Base-by-base conservation (phyloP, 2,888 invertebrate species). In the Cerastis rubricosa region DNA sequence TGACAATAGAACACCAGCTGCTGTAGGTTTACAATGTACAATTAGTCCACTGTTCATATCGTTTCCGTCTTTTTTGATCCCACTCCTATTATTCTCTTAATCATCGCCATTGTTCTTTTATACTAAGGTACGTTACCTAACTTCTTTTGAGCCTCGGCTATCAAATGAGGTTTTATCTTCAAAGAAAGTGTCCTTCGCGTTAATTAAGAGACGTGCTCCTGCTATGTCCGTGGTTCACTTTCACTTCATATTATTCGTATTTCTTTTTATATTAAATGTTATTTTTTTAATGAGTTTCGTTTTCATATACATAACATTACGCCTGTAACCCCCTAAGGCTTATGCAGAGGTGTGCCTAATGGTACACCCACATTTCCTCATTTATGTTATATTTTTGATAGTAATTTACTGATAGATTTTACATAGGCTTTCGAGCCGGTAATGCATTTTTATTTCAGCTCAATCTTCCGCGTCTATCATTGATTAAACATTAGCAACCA, bases 161-260 rank as follows among this genome's bases (percentile, higher is more conserved):
- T 81, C 78, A 80, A 80, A 78, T 76, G 66, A 67, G 47, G 73
- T 76, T 69, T 85, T 85, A 89, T 88, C 87, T 80, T 80, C 78
- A 85, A 89, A 87, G 87, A 84, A 88, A 82, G 72, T 77, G 84
- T 81, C 88, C 86, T 82, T 80, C 35, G 64, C 66, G 70, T 76
- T 88, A 87, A 86, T 89, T 88, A 87, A 83, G 71, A 76, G 59
- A 59, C 71, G 68, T 75, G 76, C 43, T 81, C 73, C 76, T 78
- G 86, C 29, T 82, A 78, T 77, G 67, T 63, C 71, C 25, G 76
- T 74, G 69, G 71, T 83, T 81, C 29, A 65, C 77, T 87, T 87
- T 88, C 75, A 57, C 76, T 75, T 63, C 77, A 76, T 70, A 65
- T 71, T 73, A 74, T 76, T 84, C 68, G 72, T 76, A 76, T 81